Evolutionary conservation across 2,888 invertebrate species (phyloP).

Genomic region (Cryptocephalus moraei): DNA sequence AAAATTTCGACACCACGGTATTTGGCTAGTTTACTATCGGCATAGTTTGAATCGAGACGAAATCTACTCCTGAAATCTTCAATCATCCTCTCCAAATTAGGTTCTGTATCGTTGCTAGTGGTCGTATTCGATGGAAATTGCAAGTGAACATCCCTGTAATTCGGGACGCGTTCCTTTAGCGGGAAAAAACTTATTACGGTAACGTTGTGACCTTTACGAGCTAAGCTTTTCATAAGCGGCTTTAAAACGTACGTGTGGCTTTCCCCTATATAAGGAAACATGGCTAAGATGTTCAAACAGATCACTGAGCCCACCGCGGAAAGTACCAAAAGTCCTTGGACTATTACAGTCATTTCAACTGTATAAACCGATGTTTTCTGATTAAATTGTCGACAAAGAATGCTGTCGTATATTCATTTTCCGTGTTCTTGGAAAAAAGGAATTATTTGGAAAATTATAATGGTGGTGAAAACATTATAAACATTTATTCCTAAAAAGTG

Average conservation of each 20-base stretch:
- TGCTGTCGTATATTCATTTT: no score
- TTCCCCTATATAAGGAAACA: constrained; percentile 58
- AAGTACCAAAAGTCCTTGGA: no score
- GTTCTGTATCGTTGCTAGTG: no score
- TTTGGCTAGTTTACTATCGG: background rate
- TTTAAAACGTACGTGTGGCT: constrained; percentile 60
- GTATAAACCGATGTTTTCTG: no score
- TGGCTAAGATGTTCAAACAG: constrained; percentile 52
- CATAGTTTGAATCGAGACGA: background rate
- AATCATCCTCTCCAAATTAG: background rate
- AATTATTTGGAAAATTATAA: no score
- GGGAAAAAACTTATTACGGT: constrained; percentile 59
- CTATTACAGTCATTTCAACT: no score
- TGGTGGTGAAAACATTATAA: no score
- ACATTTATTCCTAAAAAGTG: no score
- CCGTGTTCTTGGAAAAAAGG: no score
- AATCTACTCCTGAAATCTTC: constrained; percentile 1
- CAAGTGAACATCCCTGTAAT: constrained; percentile 43
- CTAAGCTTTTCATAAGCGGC: constrained; percentile 49
- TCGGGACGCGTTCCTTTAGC: constrained; percentile 36
- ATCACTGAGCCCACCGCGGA: no score
- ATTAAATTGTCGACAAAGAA: no score
- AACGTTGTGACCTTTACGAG: constrained; percentile 51
- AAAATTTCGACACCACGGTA: background rate
- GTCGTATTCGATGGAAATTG: no score